Evolutionary conservation across 2,888 invertebrate genomes (phyloP).

Genomic region (Argyresthia albistria): DNA sequence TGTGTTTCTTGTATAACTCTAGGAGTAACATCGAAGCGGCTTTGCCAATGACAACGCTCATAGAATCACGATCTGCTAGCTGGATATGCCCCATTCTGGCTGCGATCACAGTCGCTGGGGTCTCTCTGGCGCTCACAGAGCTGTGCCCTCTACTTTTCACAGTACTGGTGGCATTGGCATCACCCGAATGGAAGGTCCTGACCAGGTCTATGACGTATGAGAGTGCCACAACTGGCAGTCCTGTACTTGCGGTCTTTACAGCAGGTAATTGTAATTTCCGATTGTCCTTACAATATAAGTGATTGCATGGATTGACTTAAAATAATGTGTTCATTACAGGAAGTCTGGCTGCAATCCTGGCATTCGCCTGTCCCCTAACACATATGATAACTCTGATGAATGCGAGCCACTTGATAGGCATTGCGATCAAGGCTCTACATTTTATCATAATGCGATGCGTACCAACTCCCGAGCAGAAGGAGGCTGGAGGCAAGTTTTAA

Average conservation of each 20-base stretch:
- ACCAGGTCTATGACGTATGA: constrained; percentile 74
- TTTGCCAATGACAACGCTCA: constrained; percentile 70
- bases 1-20: too few relatives aligned
- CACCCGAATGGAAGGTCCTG: constrained; percentile 75
- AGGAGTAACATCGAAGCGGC: constrained; percentile 73
- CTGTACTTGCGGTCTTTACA: constrained; percentile 75
- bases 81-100: constrained; percentile 75
- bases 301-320: background rate
- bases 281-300: background rate
- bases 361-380: constrained; percentile 75
- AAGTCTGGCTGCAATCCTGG: constrained; percentile 74
- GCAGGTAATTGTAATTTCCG: constrained; percentile 51
- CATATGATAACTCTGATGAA: constrained; percentile 75
- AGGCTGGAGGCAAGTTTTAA: constrained; percentile 52
- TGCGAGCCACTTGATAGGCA: constrained; percentile 66
- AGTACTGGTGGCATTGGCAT: constrained; percentile 68
- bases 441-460: constrained; percentile 68
- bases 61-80: constrained; percentile 72
- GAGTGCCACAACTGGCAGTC: constrained; percentile 73
- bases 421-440: constrained; percentile 59
- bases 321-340: constrained; percentile 43
- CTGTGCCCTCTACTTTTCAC: constrained; percentile 71
- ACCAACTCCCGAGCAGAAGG: constrained; percentile 66
- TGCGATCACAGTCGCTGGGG: constrained; percentile 71
- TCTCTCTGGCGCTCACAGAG: constrained; percentile 75